Percentiles rank a stretch among this genome's conserved stretches.
phyloP scores from a whole-genome alignment of 2,113 vertebrate genomes.

The Phasianus colchicus region DNA sequence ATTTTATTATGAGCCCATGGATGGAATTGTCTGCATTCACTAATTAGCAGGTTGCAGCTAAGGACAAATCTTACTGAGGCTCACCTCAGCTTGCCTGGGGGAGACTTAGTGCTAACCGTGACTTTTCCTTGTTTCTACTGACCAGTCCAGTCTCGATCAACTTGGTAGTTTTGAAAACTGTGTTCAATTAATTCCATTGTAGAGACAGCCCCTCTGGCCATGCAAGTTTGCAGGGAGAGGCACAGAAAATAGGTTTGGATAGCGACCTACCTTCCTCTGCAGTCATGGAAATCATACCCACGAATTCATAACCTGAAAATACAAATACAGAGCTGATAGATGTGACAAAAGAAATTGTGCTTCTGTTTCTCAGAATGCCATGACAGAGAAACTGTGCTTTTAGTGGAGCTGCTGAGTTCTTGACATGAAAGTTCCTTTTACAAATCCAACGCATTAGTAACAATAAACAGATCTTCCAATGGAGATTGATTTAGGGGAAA shows the following conservation, averaged over 20 bases:
- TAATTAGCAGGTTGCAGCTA: conserved; percentile 11
- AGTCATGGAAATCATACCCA: neutral
- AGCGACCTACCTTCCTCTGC: conserved; percentile 27
- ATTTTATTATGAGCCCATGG: conserved; percentile 21
- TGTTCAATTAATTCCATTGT: conserved; percentile 43
- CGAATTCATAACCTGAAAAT: neutral
- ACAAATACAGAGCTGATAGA: neutral
- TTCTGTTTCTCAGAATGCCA: neutral
- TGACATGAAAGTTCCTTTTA: neutral
- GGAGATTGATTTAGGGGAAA: neutral
- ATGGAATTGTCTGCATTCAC: conserved; percentile 21
- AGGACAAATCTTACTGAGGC: neutral
- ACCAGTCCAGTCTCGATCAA: conserved; percentile 37
- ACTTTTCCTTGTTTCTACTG: conserved; percentile 1
- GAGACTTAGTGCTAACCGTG: neutral
- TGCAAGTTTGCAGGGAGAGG: neutral
- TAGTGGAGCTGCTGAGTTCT: neutral
- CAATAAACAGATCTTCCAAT: conserved; percentile 7
- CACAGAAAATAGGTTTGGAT: conserved; percentile 28
- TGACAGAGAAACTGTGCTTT: neutral
- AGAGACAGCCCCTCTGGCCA: conserved; percentile 25
- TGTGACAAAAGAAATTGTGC: neutral
- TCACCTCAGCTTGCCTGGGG: neutral
- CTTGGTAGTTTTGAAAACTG: conserved; percentile 39
- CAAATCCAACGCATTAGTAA: neutral